A percentile compares a stretch with the other conserved stretches of the same genome.
phyloP scores from a whole-genome alignment of 2,797 vertebrate genomes.

The Crocidura indochinensis region DNA sequence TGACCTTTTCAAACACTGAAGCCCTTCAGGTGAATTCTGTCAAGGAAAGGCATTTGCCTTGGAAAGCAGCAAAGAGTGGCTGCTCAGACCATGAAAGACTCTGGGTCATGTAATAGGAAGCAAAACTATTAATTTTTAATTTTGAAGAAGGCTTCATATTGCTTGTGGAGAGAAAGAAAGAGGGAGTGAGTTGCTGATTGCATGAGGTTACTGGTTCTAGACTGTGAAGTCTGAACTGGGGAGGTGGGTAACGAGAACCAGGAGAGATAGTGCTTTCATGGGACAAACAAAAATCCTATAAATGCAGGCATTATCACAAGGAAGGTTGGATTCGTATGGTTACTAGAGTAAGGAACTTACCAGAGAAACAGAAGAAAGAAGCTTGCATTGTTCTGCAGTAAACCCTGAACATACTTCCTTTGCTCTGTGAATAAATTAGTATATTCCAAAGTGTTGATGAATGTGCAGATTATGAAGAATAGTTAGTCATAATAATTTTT shows the following conservation, averaged over 20 bases:
- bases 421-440: background rate
- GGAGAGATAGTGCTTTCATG: background rate
- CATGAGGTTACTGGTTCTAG: background rate
- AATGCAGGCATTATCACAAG: background rate
- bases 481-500: background rate
- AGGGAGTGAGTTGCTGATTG: background rate
- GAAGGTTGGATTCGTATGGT: background rate
- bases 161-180: background rate
- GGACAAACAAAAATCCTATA: background rate
- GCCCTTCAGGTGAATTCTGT: slow-evolving; percentile 27
- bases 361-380: background rate
- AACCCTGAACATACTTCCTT: background rate
- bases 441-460: background rate
- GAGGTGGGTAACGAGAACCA: background rate
- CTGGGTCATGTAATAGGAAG: background rate
- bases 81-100: background rate
- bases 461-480: background rate
- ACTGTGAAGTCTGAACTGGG: background rate
- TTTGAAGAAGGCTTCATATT: background rate
- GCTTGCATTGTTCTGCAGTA: background rate
- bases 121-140: slow-evolving; percentile 53
- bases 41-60: slow-evolving; percentile 16
- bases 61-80: background rate
- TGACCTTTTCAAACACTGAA: background rate
- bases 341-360: background rate